Conservation (phyloP, 2,797 vertebrate genomes). For the Phoxinus dragarum region DNA sequence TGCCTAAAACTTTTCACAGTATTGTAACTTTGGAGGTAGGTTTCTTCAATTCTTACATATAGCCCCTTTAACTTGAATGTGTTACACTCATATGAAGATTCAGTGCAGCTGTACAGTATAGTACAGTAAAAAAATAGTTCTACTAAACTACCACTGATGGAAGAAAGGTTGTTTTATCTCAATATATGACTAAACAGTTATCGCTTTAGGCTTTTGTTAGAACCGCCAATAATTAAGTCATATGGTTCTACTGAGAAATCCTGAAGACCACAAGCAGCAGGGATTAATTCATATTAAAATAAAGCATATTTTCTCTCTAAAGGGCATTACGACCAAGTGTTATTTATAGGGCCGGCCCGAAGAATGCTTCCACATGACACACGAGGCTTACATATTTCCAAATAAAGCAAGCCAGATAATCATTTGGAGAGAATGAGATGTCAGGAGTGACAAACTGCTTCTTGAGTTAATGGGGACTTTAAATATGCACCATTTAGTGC, state of each 20-base stretch:
- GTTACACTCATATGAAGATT: background rate
- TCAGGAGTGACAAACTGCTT: slow-evolving; percentile 57
- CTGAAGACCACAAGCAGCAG: background rate
- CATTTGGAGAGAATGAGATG: slow-evolving; percentile 55
- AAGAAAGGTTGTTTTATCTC: background rate
- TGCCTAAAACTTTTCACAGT: too few relatives aligned
- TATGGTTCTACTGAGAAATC: background rate
- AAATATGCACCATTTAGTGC: slow-evolving; percentile 58
- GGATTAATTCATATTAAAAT: slow-evolving; percentile 34
- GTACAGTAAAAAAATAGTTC: background rate
- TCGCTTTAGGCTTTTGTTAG: background rate
- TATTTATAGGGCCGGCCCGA: slow-evolving; percentile 42
- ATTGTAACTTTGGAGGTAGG: too few relatives aligned
- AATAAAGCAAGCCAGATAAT: slow-evolving; percentile 52
- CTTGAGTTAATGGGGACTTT: slow-evolving; percentile 55
- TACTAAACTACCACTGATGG: background rate
- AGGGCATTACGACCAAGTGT: slow-evolving; percentile 39
- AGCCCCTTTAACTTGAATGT: background rate
- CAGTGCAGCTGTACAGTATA: background rate
- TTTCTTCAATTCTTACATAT: too few relatives aligned
- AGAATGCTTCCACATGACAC: slow-evolving; percentile 37
- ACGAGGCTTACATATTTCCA: slow-evolving; percentile 46
- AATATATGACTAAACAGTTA: background rate
- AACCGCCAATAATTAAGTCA: background rate
- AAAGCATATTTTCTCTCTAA: slow-evolving; percentile 43